phyloP scores from a whole-genome alignment of 2,888 invertebrate genomes.

The Temnothorax unifasciatus region DNA sequence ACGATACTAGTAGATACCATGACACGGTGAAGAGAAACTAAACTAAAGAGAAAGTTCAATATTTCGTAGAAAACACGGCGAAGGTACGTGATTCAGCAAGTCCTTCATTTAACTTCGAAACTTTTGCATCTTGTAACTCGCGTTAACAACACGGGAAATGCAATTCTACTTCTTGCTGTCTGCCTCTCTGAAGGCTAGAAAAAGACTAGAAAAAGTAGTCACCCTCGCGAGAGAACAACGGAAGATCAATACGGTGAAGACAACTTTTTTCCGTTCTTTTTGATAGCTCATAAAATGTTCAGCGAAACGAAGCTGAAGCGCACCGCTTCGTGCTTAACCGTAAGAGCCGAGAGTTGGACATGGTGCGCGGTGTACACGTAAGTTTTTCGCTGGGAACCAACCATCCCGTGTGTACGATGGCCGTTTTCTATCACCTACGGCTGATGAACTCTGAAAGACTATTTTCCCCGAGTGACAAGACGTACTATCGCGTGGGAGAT shows the following conservation, averaged over 20 bases:
- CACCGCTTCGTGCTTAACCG: not conserved
- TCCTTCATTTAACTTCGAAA: constrained; percentile 28
- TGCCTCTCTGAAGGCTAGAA: not conserved
- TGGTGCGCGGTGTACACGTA: not conserved
- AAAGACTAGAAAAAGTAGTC: not conserved
- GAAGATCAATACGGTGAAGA: not conserved
- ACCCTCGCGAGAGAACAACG: not conserved
- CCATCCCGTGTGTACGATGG: constrained; percentile 38
- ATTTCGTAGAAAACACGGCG: constrained; percentile 23
- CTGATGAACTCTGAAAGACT: constrained; percentile 66
- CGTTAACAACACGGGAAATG: constrained; percentile 13
- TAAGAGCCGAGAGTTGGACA: not conserved
- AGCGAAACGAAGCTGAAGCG: not conserved
- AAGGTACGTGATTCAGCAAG: not conserved
- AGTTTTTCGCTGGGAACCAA: constrained; percentile 23
- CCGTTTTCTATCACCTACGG: constrained; percentile 67
- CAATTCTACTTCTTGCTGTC: not conserved
- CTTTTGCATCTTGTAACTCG: not conserved
- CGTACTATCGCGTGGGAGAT: constrained; percentile 43
- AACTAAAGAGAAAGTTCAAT: constrained; percentile 9
- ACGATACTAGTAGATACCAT: not conserved
- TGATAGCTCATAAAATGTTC: constrained; percentile 17
- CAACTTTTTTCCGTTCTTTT: not conserved
- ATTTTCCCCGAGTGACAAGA: constrained; percentile 22
- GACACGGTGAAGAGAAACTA: constrained; percentile 10